Percentiles rank a stretch among this genome's conserved stretches.
phyloP scores from a whole-genome alignment of 2,797 vertebrate species.

The Triplophysa bombifrons region DNA sequence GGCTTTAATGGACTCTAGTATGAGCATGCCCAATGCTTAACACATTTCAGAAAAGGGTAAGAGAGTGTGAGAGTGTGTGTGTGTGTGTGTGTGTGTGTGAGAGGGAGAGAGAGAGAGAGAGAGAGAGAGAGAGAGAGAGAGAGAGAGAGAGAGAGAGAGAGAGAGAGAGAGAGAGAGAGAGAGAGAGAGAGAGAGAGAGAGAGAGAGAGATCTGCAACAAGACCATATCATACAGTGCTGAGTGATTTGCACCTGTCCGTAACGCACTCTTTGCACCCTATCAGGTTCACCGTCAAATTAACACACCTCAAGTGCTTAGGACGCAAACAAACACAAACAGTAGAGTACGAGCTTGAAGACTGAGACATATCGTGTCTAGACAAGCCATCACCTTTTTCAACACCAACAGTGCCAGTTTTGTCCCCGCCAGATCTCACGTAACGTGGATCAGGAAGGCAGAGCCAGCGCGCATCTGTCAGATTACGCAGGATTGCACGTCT shows the following conservation, averaged over 20 bases:
- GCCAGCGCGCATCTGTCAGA: constrained; percentile 68
- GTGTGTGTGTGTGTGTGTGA: too few species aligned
- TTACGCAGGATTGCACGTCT: constrained; percentile 55
- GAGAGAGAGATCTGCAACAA: background rate
- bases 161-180: too few species aligned
- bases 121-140: too few species aligned
- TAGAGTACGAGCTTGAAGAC: background rate
- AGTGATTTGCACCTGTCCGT: background rate
- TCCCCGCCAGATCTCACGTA: constrained; percentile 66
- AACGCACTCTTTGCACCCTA: constrained; percentile 1
- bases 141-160: too few species aligned
- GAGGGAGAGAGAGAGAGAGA: too few species aligned
- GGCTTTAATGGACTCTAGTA: constrained; percentile 38
- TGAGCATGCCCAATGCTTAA: constrained; percentile 26
- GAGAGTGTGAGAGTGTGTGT: background rate
- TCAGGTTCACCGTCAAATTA: background rate
- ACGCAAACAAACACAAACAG: background rate
- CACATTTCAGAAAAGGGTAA: constrained; percentile 15
- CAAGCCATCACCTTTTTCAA: constrained; percentile 61
- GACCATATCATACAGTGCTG: background rate
- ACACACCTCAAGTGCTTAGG: background rate
- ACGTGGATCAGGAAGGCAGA: constrained; percentile 55
- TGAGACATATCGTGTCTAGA: constrained; percentile 49
- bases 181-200: too few species aligned
- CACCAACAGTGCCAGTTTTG: constrained; percentile 69